phyloP scores from a whole-genome alignment of 1,140 invertebrate species.

The Anastatus disparis region DNA sequence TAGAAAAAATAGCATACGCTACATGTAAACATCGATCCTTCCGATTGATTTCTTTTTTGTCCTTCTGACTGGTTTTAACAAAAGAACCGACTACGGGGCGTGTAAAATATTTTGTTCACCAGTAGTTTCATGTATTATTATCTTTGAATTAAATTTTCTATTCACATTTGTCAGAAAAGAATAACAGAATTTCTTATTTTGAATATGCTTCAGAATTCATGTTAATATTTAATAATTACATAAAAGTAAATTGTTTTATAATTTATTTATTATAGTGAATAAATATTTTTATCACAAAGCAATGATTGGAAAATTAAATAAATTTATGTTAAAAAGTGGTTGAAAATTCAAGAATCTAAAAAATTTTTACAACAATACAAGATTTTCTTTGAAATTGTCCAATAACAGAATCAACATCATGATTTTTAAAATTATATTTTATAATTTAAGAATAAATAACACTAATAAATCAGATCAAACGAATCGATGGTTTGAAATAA shows the following conservation, averaged over 20 bases:
- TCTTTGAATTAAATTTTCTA: constrained; percentile 29
- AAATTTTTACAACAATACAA: no score
- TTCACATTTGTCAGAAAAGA: constrained; percentile 5
- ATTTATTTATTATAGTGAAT: not conserved
- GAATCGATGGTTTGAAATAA: no score
- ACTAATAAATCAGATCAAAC: no score
- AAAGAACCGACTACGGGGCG: no score
- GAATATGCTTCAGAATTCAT: constrained; percentile 24
- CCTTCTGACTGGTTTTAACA: no score
- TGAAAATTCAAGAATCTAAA: constrained; percentile 21
- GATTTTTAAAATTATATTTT: no score
- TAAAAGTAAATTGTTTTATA: constrained; percentile 8
- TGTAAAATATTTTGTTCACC: not conserved
- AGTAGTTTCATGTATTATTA: not conserved
- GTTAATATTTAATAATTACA: not conserved
- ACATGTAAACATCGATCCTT: no score
- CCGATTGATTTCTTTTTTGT: no score
- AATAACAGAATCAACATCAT: no score
- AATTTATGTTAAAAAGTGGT: constrained; percentile 33
- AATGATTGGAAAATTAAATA: constrained; percentile 35
- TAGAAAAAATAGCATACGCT: no score
- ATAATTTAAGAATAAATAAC: no score
- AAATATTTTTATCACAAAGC: constrained; percentile 9
- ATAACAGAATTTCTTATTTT: constrained; percentile 25
- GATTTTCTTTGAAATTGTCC: no score